Evolutionary conservation across 37 sponge, comb jelly and placozoan genomes (phyloP), one percentile per base, ranked within the genome.

Genomic region (Theonella swinhoei): DNA sequence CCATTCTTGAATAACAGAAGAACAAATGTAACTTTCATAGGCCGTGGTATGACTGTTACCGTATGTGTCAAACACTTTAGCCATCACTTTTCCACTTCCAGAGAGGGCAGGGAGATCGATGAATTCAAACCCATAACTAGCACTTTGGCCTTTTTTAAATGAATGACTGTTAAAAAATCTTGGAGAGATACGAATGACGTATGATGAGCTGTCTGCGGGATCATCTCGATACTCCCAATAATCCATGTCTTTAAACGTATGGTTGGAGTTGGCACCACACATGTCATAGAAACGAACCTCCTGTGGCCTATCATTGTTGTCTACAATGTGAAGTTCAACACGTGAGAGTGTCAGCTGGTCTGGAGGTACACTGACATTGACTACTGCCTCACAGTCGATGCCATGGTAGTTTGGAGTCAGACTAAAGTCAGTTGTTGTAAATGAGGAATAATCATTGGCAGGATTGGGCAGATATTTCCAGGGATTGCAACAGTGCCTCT

Each of bases 381-480:
- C 76, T 22, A 75, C 37, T 2, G 73, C 73, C 42, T 8, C 23
- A 41, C 42, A 38, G 7, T 4, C 62, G 1, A 29, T 5, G 33
- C 34, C 20, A 3, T 54, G 14, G 61, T 54, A 32, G 34, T 75
- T 59, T 2, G 61, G 37, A 28, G 61, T 47, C 5, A 75, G 76
- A n/a, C 2, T 4, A 4, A 75, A 1, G 19, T 54, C 42, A 19
- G 62, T 61, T 47, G 7, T 14, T n/a, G 8, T 3, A 59, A 75
- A 59, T 2, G 61, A 75, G 14, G 60, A 29, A 28, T 75, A 75
- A 17, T 58, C 60, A 58, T 58, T 75, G 60, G 23, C 34, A 4
- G 2, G 0, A 29, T 75, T 75, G 11, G 76, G 76, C 2, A 75
- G 31, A 26, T 75, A 75, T 33, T 75, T 75, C 76, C 76, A 75